Evolutionary conservation across 1,140 invertebrate genomes (phyloP).

Genomic region (Drosophila sturtevanti): DNA sequence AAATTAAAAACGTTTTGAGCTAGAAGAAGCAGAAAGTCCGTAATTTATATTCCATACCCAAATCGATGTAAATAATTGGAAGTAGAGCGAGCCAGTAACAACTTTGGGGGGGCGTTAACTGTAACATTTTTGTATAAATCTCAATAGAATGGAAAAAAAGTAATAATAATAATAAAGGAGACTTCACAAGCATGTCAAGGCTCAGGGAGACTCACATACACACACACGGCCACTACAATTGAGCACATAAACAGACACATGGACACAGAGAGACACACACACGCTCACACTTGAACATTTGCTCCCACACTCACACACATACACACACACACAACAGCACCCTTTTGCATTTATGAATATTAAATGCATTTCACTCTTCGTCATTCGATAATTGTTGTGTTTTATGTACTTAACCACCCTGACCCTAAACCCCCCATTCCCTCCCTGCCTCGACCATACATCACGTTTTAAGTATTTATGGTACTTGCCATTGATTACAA

Average conservation of each 20-base stretch:
- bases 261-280: not conserved
- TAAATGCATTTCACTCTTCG: constrained; percentile 71
- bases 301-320: not conserved
- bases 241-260: not conserved
- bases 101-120: not conserved
- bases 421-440: not conserved
- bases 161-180: constrained; percentile 34
- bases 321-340: not conserved
- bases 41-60: not conserved
- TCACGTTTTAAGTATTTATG: constrained; percentile 1
- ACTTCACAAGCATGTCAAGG: constrained; percentile 63
- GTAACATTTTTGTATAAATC: not conserved
- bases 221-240: not conserved
- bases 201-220: constrained; percentile 39
- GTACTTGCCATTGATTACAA: constrained; percentile 8
- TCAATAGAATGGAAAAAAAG: not conserved
- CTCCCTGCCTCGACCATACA: not conserved
- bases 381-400: constrained; percentile 50
- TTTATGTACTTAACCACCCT: not conserved
- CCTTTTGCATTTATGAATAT: constrained; percentile 67
- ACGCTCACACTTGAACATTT: too few species aligned
- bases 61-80: not conserved
- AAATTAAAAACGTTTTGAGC: too few species aligned
- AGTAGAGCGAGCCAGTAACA: too few species aligned
- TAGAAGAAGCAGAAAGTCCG: too few species aligned